phyloP scores from a whole-genome alignment of 92 coral and sea anemone genomes.

The Paragorgia papillata region DNA sequence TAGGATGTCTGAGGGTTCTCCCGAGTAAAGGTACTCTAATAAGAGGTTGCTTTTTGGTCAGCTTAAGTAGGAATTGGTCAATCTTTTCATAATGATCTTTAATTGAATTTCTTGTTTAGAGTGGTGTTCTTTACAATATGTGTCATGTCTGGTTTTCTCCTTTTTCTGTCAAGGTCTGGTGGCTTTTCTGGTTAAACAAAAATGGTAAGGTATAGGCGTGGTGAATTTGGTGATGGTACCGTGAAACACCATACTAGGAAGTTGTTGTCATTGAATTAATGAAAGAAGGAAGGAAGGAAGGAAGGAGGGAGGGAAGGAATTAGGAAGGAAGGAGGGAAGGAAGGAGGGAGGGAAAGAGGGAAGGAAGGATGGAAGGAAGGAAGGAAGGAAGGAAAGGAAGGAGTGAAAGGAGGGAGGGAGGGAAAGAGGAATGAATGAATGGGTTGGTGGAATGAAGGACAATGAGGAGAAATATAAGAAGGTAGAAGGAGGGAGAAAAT shows the following conservation, averaged over 20 bases:
- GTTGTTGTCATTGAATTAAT: no score
- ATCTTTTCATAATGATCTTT: no score
- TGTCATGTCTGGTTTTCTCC: not conserved
- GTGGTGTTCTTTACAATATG: conserved; percentile 19
- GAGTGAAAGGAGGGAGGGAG: not conserved
- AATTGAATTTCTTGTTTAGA: conserved; percentile 3
- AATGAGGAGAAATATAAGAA: no score
- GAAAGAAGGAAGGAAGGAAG: not conserved
- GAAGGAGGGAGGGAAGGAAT: not conserved
- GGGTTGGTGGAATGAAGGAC: not conserved
- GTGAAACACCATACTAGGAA: no score
- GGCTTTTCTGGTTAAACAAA: not conserved
- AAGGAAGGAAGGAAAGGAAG: not conserved
- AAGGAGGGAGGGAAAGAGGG: not conserved
- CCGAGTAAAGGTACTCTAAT: no score
- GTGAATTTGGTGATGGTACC: not conserved
- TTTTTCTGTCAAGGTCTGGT: not conserved
- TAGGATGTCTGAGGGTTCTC: no score
- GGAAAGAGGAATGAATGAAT: not conserved
- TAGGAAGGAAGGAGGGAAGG: not conserved
- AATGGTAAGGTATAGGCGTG: not conserved
- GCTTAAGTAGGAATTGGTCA: no score
- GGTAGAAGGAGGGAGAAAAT: no score
- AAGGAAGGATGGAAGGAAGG: not conserved
- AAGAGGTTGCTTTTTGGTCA: no score